phyloP scores from a whole-genome alignment of 2,797 vertebrate species.

The Amphiprion clarkii region DNA sequence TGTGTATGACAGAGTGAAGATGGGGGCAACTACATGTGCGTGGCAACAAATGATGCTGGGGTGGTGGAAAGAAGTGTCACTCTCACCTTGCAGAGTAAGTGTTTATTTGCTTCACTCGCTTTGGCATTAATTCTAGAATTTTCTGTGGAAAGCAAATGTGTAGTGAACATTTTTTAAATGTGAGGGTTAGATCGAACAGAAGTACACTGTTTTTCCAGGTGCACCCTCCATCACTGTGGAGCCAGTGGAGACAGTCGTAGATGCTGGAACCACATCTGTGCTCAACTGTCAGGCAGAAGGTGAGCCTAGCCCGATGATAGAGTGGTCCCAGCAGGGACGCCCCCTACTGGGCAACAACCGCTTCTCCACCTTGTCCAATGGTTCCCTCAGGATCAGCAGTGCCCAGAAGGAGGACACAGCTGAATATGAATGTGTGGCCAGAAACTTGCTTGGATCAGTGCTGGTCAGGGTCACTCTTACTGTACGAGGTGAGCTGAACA shows the following conservation, averaged over 20 bases:
- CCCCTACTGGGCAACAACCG: slow-evolving; percentile 81
- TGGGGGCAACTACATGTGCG: slow-evolving; percentile 93
- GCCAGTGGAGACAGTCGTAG: slow-evolving; percentile 86
- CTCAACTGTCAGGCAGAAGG: slow-evolving; percentile 93
- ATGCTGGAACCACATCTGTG: slow-evolving; percentile 88
- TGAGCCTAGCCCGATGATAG: slow-evolving; percentile 88
- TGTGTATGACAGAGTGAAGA: slow-evolving; percentile 89
- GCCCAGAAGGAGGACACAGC: slow-evolving; percentile 92
- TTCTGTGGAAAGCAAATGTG: neutral
- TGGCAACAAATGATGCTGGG: slow-evolving; percentile 95
- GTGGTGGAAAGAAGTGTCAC: slow-evolving; percentile 91
- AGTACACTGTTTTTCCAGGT: slow-evolving; percentile 78
- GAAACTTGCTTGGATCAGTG: slow-evolving; percentile 92
- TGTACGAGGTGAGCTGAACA: slow-evolving; percentile 87
- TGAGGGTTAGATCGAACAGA: neutral
- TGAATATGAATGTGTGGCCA: slow-evolving; percentile 94
- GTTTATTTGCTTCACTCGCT: neutral
- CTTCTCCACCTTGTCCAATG: slow-evolving; percentile 85
- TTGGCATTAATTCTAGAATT: neutral
- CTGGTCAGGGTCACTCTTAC: slow-evolving; percentile 87
- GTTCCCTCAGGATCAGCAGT: slow-evolving; percentile 87
- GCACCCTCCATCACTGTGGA: slow-evolving; percentile 89
- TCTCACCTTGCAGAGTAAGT: slow-evolving; percentile 93
- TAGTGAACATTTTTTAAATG: neutral
- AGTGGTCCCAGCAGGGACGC: slow-evolving; percentile 90